Conservation (phyloP, 2,888 invertebrate genomes). For the Perizoma affinitatum region DNA sequence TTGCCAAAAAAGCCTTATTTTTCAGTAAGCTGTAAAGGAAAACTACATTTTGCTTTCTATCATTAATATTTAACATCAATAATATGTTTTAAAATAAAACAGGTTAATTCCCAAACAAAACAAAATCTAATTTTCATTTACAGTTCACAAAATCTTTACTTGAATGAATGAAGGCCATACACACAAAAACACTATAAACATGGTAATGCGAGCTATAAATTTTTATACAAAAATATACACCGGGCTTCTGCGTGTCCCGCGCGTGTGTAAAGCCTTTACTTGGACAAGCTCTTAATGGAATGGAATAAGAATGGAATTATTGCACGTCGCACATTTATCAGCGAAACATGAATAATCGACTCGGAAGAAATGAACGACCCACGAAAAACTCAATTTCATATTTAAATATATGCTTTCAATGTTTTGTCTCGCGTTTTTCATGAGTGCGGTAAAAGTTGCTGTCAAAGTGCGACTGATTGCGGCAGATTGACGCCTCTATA, state of each 20-base stretch:
- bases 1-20: constrained; percentile 41
- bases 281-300: constrained; percentile 67
- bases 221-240: constrained; percentile 56
- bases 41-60: constrained; percentile 13
- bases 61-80: neutral
- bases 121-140: constrained; percentile 41
- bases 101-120: neutral
- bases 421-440: constrained; percentile 43
- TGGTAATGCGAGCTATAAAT: constrained; percentile 64
- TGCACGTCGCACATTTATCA: constrained; percentile 78
- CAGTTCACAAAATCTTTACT: constrained; percentile 41
- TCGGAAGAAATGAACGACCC: constrained; percentile 71
- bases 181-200: constrained; percentile 61
- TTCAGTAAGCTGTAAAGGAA: constrained; percentile 40
- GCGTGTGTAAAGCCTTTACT: constrained; percentile 62
- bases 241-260: constrained; percentile 47
- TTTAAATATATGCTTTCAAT: constrained; percentile 75
- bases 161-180: constrained; percentile 48
- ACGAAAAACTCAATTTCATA: constrained; percentile 79
- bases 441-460: constrained; percentile 30
- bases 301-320: constrained; percentile 80
- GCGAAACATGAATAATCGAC: constrained; percentile 74
- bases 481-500: constrained; percentile 33
- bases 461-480: constrained; percentile 34
- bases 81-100: neutral